Percentiles rank a stretch among this genome's conserved stretches.
phyloP scores from a whole-genome alignment of 2,888 invertebrate genomes.

The Lithophane semibrunnea region DNA sequence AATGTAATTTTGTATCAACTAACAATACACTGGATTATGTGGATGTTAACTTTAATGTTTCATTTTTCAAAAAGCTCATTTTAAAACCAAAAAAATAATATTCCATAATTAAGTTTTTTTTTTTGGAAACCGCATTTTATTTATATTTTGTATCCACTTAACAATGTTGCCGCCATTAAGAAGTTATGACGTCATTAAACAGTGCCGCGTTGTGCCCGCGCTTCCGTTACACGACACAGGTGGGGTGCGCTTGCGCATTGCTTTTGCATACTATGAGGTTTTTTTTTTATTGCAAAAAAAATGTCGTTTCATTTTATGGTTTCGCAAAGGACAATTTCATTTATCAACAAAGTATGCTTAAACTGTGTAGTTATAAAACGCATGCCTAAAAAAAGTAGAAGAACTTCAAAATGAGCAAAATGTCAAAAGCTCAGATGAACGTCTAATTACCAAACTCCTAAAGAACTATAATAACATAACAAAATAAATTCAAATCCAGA shows the following conservation, averaged over 20 bases:
- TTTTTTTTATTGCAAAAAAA: neutral
- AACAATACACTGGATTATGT: neutral
- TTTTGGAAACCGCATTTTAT: constrained; percentile 8
- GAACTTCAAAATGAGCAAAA: neutral
- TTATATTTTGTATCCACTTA: constrained; percentile 11
- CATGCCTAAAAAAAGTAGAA: neutral
- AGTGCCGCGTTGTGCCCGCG: constrained; percentile 51
- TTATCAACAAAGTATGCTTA: neutral
- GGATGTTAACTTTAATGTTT: neutral
- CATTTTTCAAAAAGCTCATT: neutral
- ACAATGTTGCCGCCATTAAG: constrained; percentile 33
- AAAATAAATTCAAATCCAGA: constrained; percentile 48
- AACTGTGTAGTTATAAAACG: neutral
- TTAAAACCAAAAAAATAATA: neutral
- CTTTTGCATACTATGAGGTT: constrained; percentile 31
- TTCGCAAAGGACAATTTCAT: too few relatives aligned
- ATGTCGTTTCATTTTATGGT: too few relatives aligned
- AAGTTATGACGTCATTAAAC: constrained; percentile 54
- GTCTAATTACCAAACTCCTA: neutral
- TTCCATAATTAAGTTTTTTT: neutral
- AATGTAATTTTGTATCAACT: neutral
- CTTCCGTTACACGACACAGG: constrained; percentile 66
- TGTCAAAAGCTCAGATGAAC: neutral
- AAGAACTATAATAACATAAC: constrained; percentile 11
- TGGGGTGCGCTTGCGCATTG: constrained; percentile 54